Evolutionary conservation across 2,888 invertebrate species (phyloP).

Genomic region (Epicampocera succincta): DNA sequence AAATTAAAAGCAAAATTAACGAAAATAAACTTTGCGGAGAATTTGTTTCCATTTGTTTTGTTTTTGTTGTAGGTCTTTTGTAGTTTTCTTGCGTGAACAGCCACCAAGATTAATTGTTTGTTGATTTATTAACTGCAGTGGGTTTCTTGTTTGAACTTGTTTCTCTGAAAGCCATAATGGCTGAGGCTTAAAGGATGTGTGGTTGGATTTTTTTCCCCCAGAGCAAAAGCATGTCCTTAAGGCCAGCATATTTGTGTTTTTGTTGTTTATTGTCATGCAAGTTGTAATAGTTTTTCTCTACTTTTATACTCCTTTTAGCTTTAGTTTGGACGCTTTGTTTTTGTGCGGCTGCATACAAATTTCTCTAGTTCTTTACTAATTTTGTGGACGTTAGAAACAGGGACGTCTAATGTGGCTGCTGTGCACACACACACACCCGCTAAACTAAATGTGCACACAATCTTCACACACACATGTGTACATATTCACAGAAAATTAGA

Average conservation of each 20-base stretch:
- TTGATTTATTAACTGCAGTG: conserved; percentile 49
- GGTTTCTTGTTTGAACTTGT: neutral
- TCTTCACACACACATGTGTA: too few species aligned
- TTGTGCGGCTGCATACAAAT: neutral
- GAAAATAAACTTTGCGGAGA: too few species aligned
- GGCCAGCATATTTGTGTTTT: neutral
- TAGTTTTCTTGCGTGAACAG: neutral
- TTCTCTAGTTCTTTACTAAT: conserved; percentile 5
- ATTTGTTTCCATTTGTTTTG: too few species aligned
- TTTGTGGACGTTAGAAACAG: neutral
- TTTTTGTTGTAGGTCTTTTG: too few species aligned
- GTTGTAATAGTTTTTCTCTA: neutral
- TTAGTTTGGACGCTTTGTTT: neutral
- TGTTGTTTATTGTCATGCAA: too few species aligned
- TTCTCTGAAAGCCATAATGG: conserved; percentile 20
- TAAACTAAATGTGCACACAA: too few species aligned
- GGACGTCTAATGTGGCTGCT: neutral
- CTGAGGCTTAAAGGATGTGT: conserved; percentile 6
- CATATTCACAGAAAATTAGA: too few species aligned
- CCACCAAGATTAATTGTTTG: conserved; percentile 16
- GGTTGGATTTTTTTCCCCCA: neutral
- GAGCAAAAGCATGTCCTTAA: neutral
- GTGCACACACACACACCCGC: too few species aligned
- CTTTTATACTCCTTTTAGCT: neutral
- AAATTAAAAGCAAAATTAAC: too few species aligned